Base-by-base conservation (phyloP, 2,113 vertebrate species). In the Mormoops blainvillei region DNA sequence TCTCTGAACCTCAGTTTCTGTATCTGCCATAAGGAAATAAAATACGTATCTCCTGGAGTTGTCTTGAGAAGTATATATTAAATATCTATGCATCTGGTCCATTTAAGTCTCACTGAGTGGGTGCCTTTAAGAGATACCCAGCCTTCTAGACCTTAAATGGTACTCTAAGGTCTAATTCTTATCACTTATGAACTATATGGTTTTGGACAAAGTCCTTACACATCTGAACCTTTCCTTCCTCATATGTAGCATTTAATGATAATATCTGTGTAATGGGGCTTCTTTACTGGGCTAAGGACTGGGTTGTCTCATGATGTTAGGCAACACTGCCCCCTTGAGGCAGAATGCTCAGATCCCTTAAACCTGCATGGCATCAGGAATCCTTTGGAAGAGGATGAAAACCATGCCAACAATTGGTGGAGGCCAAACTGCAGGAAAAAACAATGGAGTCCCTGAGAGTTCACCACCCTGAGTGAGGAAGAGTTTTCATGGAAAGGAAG, bases 271-370 rank as follows among this genome's bases (percentile, higher is more conserved):
- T 56, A 78, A 70, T 68, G 74, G 87, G 83, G 43, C 22, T 68
- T 94, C 52, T 76, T 41, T 67, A 56, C 36, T 36, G 36, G 36
- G 36, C 28, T 43, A 38, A 7, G 8, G n/a, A 19, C 26, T 61
- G 31, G 78, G 50, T 67, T 86, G 50, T 19, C 45, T 68, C 38
- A 14, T 45, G 83, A 43, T 65, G 20, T 82, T 81, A 83, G 92
- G 54, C 78, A 95, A 92, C 78, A 93, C 80, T 76, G 87, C 80
- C 87, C 88, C 74, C 73, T 86, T 3, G 13, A 94, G 96, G 90
- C 28, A 41, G 65, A 70, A 48, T 1, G 16, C 36, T 10, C 33
- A 84, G 56, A 78, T 63, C 73, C 67, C 54, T 31, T 90, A 31
- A 80, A 84, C 52, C 5, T 38, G 15, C 12, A 19, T 5, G 41